A percentile compares a stretch with the other conserved stretches of the same genome.
These are phyloP conservation scores for Hirtodrosophila histrioides DNA, from an alignment of 2,888 invertebrate species.

Conservation along the genomic window DNA sequence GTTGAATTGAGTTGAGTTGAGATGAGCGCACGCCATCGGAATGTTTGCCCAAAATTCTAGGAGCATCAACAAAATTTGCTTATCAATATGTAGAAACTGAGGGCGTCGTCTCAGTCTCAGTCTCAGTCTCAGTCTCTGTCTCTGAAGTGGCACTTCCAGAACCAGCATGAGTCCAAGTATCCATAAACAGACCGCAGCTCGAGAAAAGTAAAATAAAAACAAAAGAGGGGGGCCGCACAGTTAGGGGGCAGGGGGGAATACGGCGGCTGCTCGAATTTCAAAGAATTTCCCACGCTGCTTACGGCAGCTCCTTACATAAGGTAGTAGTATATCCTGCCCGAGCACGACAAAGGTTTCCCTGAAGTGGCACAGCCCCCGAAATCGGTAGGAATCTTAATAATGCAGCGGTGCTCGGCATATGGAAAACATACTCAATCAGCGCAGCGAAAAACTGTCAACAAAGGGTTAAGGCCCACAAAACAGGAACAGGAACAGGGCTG, in stretches of 20 bases:
- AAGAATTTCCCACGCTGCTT: slow-evolving; percentile 80
- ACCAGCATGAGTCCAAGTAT: slow-evolving; percentile 5
- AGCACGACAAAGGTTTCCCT: slow-evolving; percentile 59
- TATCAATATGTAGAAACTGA: slow-evolving; percentile 28
- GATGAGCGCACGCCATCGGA: slow-evolving; percentile 57
- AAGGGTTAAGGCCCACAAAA: slow-evolving; percentile 53
- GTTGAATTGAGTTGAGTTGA: background rate
- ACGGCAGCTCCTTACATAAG: slow-evolving; percentile 48
- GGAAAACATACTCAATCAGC: background rate
- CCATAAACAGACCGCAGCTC: too few species aligned
- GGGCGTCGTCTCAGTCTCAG: too few species aligned
- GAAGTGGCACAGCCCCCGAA: slow-evolving; percentile 21
- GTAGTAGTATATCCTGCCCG: slow-evolving; percentile 51
- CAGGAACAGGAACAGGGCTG: slow-evolving; percentile 40
- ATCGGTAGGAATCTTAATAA: slow-evolving; percentile 41
- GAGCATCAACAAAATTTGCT: slow-evolving; percentile 28
- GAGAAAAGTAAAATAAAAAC: slow-evolving; percentile 15
- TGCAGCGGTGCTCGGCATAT: slow-evolving; percentile 11
- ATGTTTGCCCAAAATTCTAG: slow-evolving; percentile 39
- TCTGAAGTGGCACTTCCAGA: slow-evolving; percentile 50
- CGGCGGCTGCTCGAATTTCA: slow-evolving; percentile 70
- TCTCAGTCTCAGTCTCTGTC: background rate
- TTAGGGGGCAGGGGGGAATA: background rate
- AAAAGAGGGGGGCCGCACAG: background rate
- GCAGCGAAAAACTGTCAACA: slow-evolving; percentile 51